phyloP scores from a whole-genome alignment of 2,888 invertebrate species.

The Andricus curvator region DNA sequence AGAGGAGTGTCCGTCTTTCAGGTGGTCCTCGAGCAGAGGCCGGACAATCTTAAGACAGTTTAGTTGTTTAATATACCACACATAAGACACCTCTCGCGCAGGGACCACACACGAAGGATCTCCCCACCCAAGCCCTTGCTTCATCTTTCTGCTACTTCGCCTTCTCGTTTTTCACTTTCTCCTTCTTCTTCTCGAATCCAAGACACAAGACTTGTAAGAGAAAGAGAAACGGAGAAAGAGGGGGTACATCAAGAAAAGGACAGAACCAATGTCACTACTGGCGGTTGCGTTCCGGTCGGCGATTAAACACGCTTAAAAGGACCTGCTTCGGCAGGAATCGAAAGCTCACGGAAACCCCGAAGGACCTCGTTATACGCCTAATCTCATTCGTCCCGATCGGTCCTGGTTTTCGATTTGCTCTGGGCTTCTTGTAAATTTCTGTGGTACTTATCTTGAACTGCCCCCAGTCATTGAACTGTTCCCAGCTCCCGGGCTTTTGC shows the following conservation, averaged over 20 bases:
- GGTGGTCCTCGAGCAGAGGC: constrained; percentile 62
- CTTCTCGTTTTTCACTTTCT: constrained; percentile 51
- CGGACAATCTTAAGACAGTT: constrained; percentile 69
- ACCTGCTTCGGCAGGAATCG: not conserved
- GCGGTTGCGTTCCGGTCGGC: constrained; percentile 16
- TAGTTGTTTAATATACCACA: constrained; percentile 74
- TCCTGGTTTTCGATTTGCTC: constrained; percentile 1
- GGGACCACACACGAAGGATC: constrained; percentile 77
- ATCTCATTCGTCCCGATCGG: constrained; percentile 22
- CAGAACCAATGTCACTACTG: constrained; percentile 14
- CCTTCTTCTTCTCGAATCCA: constrained; percentile 46
- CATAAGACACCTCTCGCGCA: constrained; percentile 76
- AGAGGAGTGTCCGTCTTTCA: constrained; percentile 47
- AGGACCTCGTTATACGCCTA: constrained; percentile 28
- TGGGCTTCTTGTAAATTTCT: constrained; percentile 4
- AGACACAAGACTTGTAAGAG: constrained; percentile 40
- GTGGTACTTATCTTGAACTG: constrained; percentile 12
- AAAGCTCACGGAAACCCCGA: not conserved
- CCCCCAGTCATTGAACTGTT: not conserved
- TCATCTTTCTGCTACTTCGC: constrained; percentile 37
- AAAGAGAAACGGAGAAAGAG: constrained; percentile 23
- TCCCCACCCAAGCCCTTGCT: constrained; percentile 51
- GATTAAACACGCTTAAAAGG: constrained; percentile 30
- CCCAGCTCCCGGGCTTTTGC: not conserved
- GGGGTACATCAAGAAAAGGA: constrained; percentile 18